Conservation (phyloP, 1,140 invertebrate genomes). For the Drosophila guanche region DNA sequence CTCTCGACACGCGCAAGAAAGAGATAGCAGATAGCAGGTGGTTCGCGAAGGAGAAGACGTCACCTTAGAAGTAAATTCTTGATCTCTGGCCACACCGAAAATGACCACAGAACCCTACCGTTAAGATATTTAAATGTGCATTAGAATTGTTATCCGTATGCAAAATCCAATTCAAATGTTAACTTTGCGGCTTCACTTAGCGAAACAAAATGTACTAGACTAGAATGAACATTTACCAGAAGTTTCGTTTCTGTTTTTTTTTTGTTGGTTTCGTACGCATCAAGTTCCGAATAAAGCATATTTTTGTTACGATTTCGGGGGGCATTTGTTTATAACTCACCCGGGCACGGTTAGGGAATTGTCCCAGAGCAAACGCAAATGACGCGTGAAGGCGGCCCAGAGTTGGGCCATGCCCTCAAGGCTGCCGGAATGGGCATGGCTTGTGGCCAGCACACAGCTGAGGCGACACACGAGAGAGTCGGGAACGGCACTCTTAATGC, state of each 20-base stretch:
- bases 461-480: constrained; percentile 93
- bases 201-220: constrained; percentile 62
- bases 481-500: constrained; percentile 73
- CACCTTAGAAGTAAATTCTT: too few relatives aligned
- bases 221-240: constrained; percentile 30
- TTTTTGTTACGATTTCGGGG: constrained; percentile 64
- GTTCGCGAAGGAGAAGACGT: too few relatives aligned
- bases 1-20: too few relatives aligned
- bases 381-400: constrained; percentile 96
- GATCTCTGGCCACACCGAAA: constrained; percentile 4
- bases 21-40: too few relatives aligned
- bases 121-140: constrained; percentile 67
- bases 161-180: constrained; percentile 52
- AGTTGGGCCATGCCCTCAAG: constrained; percentile 92
- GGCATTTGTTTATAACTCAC: constrained; percentile 86
- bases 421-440: constrained; percentile 91
- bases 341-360: constrained; percentile 91
- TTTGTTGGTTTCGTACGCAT: constrained; percentile 45
- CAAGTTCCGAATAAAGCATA: constrained; percentile 75
- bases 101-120: constrained; percentile 41
- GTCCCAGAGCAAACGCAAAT: constrained; percentile 95
- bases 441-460: constrained; percentile 91
- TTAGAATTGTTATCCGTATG: constrained; percentile 67
- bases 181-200: constrained; percentile 72
- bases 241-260: constrained; percentile 35